Conservation (phyloP, 2,113 vertebrate species). For the Psilopogon haemacephalus region DNA sequence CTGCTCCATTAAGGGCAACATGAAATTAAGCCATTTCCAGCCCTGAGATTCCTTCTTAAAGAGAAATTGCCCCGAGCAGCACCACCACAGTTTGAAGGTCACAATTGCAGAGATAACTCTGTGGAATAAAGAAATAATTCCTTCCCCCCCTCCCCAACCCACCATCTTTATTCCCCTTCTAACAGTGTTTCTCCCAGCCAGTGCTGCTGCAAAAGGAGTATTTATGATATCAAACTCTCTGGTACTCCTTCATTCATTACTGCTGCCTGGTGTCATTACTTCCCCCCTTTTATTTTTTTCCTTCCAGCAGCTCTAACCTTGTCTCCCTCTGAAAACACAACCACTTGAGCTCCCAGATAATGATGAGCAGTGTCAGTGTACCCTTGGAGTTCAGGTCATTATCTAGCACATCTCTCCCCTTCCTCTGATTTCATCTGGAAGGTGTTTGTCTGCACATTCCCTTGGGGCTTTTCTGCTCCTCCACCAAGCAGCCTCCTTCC, state of each 20-base stretch:
- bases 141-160: no score
- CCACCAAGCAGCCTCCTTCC: not conserved
- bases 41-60: not conserved
- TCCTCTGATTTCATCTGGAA: not conserved
- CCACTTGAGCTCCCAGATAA: not conserved
- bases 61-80: not conserved
- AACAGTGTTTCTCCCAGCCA: not conserved
- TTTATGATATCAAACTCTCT: conserved; percentile 14
- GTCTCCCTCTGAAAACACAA: not conserved
- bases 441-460: not conserved
- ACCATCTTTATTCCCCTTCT: not conserved
- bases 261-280: not conserved
- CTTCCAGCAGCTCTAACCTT: not conserved
- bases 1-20: not conserved
- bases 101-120: not conserved
- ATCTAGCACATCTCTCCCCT: not conserved
- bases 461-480: not conserved
- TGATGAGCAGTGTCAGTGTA: not conserved
- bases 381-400: not conserved
- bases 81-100: not conserved
- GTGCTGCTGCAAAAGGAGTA: not conserved
- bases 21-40: not conserved
- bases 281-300: not conserved
- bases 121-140: not conserved
- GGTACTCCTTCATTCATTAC: not conserved